Evolutionary conservation across 2,888 invertebrate species (phyloP).

Genomic region (Quadroppia sp.): DNA sequence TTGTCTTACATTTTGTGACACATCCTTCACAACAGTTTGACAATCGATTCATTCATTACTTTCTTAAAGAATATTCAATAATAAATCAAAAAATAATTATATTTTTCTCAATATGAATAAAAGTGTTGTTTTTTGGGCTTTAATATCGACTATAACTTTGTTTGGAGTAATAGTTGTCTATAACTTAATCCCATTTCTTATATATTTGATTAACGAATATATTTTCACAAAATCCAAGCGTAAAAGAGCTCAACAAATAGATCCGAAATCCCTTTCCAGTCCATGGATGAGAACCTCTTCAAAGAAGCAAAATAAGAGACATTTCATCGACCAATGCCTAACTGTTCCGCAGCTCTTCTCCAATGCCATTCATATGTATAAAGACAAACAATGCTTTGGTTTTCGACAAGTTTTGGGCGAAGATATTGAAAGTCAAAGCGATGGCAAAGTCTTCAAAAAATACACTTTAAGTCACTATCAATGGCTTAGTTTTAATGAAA

Average conservation of each 20-base stretch:
- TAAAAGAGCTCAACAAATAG: constrained; percentile 12
- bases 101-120: too few relatives aligned
- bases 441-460: constrained; percentile 94
- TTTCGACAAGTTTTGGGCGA: constrained; percentile 84
- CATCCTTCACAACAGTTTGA: too few relatives aligned
- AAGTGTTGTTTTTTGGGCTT: too few relatives aligned
- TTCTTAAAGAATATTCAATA: too few relatives aligned
- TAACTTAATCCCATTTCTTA: background rate
- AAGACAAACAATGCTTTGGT: constrained; percentile 73
- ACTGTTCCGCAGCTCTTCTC: constrained; percentile 65
- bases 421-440: constrained; percentile 88
- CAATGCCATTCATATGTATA: constrained; percentile 70
- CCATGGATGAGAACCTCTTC: background rate
- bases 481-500: constrained; percentile 78
- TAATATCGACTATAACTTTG: background rate
- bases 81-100: too few relatives aligned
- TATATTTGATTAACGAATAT: background rate
- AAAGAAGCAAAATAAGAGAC: background rate
- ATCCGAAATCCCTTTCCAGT: background rate
- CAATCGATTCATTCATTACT: too few relatives aligned
- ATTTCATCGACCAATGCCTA: constrained; percentile 40
- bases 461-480: constrained; percentile 87
- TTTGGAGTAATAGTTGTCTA: background rate
- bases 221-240: background rate
- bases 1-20: too few relatives aligned